A percentile compares a stretch with the other conserved stretches of the same genome.
Evolutionary conservation across 92 coral and sea anemone genomes (phyloP).

Genomic region (Porites rus): DNA sequence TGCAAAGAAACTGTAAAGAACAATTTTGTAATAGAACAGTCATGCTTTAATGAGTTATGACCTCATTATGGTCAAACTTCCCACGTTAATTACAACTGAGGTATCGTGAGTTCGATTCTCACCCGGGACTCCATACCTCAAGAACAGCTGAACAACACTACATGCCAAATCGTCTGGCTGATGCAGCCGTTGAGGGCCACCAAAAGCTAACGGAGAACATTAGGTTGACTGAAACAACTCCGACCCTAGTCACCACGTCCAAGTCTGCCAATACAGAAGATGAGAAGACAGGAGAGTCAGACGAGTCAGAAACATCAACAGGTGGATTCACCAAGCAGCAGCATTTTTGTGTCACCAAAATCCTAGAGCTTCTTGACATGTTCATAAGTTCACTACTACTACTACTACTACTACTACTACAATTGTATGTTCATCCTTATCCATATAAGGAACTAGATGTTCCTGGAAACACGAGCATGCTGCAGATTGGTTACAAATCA

Average conservation of each 20-base stretch:
- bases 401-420: too few species aligned
- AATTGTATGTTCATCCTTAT: too few species aligned
- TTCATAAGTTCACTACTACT: too few species aligned
- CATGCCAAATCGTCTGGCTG: neutral
- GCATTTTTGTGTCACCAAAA: too few species aligned
- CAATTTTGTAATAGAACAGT: too few species aligned
- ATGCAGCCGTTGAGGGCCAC: constrained; percentile 4
- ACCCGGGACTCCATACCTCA: neutral
- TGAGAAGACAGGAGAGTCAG: constrained; percentile 6
- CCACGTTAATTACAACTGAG: neutral
- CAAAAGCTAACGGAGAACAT: neutral
- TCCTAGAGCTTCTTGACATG: too few species aligned
- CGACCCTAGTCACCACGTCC: neutral
- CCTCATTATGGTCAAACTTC: neutral
- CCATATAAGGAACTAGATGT: too few species aligned
- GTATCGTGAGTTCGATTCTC: neutral
- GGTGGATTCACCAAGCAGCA: neutral
- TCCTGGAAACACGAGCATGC: too few species aligned
- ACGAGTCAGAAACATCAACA: neutral
- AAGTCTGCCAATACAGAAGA: neutral
- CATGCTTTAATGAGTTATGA: neutral
- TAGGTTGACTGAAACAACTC: neutral
- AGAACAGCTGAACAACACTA: neutral
- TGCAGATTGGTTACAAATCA: too few species aligned
- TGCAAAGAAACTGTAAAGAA: too few species aligned